phyloP scores from a whole-genome alignment of 2,797 vertebrate genomes.

The Nyctibius grandis region DNA sequence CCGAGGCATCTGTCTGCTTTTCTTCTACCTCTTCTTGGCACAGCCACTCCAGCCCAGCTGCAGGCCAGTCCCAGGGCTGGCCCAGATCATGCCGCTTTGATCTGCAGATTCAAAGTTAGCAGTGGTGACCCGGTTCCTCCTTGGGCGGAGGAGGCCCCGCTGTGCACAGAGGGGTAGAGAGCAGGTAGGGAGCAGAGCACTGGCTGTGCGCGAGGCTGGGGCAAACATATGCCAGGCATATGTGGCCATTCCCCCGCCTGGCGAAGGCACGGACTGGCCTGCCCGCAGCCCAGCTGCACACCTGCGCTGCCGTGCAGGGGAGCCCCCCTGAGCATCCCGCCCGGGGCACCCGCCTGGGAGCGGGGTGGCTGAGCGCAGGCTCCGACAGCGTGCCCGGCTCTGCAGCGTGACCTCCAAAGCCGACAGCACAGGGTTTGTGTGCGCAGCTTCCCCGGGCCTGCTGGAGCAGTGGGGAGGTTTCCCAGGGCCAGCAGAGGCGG shows the following conservation, averaged over 20 bases:
- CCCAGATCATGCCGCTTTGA: constrained; percentile 41
- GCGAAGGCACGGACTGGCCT: not conserved
- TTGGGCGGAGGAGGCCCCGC: not conserved
- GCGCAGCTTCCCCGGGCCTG: not conserved
- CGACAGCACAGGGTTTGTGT: fast-evolving
- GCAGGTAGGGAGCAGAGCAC: constrained; percentile 43
- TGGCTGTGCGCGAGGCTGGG: not conserved
- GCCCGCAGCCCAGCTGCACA: not conserved
- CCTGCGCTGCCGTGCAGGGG: not conserved
- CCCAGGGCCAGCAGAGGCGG: fast-evolving
- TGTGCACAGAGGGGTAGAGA: constrained; percentile 28
- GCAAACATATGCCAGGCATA: constrained; percentile 53
- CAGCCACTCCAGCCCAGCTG: constrained; percentile 46
- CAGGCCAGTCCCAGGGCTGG: constrained; percentile 52
- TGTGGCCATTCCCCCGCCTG: not conserved
- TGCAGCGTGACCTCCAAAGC: fast-evolving
- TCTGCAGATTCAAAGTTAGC: constrained; percentile 53
- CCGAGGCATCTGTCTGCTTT: constrained; percentile 44
- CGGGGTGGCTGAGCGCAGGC: fast-evolving
- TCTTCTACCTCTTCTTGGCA: constrained; percentile 46
- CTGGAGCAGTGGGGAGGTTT: not conserved
- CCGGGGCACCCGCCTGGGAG: not conserved
- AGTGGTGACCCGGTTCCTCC: constrained; percentile 33
- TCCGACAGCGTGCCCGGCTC: fast-evolving
- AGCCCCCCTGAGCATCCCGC: not conserved